Percentiles rank a stretch among this genome's conserved stretches.
Evolutionary conservation across 2,888 invertebrate genomes (phyloP).

Genomic region (Noctua comes): DNA sequence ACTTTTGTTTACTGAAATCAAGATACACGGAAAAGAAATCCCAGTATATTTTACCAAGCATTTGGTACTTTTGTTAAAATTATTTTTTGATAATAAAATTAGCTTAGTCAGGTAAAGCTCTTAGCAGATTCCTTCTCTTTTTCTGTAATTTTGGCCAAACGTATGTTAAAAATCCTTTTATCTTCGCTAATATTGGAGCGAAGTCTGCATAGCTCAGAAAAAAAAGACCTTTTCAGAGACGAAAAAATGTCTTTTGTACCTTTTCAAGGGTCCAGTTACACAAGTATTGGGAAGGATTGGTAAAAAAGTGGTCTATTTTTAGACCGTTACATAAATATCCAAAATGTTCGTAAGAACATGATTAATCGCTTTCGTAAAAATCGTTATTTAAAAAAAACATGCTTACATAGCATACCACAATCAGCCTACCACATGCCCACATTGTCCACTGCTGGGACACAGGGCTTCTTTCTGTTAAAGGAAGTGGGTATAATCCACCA

Average conservation of each 20-base stretch:
- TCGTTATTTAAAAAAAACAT: not conserved
- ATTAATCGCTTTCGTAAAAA: not conserved
- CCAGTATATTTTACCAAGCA: not conserved
- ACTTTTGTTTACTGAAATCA: not conserved
- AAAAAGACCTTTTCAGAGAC: not conserved
- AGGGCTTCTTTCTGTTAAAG: not conserved
- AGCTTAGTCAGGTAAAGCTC: not conserved
- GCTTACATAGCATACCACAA: not conserved
- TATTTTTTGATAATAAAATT: not conserved
- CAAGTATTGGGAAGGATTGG: not conserved
- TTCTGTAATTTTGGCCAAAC: not conserved
- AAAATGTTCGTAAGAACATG: not conserved
- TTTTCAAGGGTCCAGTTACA: constrained; percentile 10
- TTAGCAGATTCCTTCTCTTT: not conserved
- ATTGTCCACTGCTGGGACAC: not conserved
- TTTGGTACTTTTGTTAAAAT: too few species aligned
- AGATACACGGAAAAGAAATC: not conserved
- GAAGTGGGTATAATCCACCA: not conserved
- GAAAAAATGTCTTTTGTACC: constrained; percentile 3
- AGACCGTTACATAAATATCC: not conserved
- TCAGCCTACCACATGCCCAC: not conserved
- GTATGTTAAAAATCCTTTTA: not conserved
- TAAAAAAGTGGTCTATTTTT: not conserved
- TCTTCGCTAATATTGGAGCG: not conserved
- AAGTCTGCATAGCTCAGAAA: not conserved